Conservation (phyloP, 2,888 invertebrate species). For the Mantis religiosa region DNA sequence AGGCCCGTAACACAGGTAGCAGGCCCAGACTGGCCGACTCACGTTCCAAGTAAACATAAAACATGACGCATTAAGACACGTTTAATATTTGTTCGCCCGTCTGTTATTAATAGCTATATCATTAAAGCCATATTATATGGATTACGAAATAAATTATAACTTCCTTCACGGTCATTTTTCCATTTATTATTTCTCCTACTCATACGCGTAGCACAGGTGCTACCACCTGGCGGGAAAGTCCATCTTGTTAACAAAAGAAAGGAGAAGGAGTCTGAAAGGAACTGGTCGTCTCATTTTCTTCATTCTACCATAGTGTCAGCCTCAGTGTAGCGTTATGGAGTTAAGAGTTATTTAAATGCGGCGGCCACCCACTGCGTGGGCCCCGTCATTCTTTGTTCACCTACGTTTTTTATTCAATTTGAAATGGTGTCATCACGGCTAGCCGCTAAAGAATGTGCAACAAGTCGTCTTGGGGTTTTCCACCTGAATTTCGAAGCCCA, state of each 20-base stretch:
- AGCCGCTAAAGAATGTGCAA: neutral
- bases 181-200: conserved; percentile 18
- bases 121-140: conserved; percentile 31
- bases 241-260: conserved; percentile 13
- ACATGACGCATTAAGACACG: conserved; percentile 8
- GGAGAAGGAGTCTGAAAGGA: neutral
- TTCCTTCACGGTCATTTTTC: neutral
- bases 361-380: conserved; percentile 17
- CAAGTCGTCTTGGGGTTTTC: neutral
- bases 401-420: neutral
- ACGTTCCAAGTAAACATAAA: conserved; percentile 11
- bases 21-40: neutral
- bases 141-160: conserved; percentile 28
- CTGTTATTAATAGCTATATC: conserved; percentile 30
- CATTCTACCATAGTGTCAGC: conserved; percentile 9
- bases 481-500: neutral
- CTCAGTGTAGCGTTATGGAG: conserved; percentile 9
- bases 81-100: conserved; percentile 19
- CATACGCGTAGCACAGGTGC: conserved; percentile 23
- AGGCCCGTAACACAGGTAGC: conserved; percentile 8
- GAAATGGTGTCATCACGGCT: neutral
- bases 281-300: conserved; percentile 7
- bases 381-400: neutral
- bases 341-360: conserved; percentile 20
- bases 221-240: conserved; percentile 20